phyloP scores from a whole-genome alignment of 2,888 invertebrate genomes.

The Drosophila merina region DNA sequence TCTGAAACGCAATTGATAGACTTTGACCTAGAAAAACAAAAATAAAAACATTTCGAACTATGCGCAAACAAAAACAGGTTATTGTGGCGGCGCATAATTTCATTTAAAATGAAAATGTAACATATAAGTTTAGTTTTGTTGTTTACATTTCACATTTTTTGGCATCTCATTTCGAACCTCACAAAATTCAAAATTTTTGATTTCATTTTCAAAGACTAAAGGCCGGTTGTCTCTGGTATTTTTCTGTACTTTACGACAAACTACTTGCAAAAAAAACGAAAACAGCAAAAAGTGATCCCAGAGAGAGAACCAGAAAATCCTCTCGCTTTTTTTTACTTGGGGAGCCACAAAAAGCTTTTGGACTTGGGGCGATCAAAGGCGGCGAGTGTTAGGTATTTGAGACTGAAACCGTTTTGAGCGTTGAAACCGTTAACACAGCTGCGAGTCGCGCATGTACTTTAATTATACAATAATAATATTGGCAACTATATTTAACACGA shows the following conservation, averaged over 20 bases:
- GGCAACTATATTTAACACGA: constrained; percentile 47
- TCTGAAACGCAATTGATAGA: constrained; percentile 52
- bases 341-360: constrained; percentile 25
- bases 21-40: constrained; percentile 46
- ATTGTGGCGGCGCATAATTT: not conserved
- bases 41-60: not conserved
- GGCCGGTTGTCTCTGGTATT: constrained; percentile 7
- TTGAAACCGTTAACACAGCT: constrained; percentile 53
- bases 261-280: constrained; percentile 3
- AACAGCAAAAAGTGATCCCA: constrained; percentile 11
- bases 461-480: constrained; percentile 18
- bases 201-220: not conserved
- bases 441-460: constrained; percentile 23
- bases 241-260: constrained; percentile 3
- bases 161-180: not conserved
- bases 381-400: constrained; percentile 54
- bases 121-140: no score
- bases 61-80: constrained; percentile 14
- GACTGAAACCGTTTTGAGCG: constrained; percentile 50
- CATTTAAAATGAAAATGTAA: not conserved
- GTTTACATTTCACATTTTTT: not conserved
- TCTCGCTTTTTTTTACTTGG: constrained; percentile 30
- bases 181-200: not conserved
- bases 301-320: constrained; percentile 12
- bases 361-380: constrained; percentile 21